These are phyloP conservation scores for Connochaetes taurinus DNA, from an alignment of 2,113 vertebrate species.

Conservation along the genomic window DNA sequence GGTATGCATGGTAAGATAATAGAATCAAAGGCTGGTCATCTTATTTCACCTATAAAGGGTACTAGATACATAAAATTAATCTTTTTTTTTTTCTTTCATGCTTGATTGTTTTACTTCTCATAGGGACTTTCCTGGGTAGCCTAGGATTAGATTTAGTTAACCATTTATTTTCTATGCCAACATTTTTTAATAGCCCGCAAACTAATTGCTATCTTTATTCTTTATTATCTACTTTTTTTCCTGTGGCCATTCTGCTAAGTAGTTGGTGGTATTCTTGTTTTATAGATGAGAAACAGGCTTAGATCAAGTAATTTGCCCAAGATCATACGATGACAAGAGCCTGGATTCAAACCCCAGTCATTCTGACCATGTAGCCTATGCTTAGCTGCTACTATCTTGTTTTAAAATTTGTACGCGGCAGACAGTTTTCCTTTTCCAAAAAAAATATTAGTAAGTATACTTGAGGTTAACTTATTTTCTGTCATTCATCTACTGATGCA, in stretches of 20 bases:
- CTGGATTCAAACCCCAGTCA: not conserved
- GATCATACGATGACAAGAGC: not conserved
- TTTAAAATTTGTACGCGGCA: not conserved
- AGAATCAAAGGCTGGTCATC: not conserved
- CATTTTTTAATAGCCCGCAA: not conserved
- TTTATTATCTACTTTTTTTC: not conserved
- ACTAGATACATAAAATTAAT: constrained; percentile 11
- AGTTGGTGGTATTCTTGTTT: not conserved
- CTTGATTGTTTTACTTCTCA: not conserved
- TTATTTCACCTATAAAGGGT: constrained; percentile 34
- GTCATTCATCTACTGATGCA: not conserved
- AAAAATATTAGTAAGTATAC: not conserved
- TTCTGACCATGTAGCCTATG: not conserved
- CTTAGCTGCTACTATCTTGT: not conserved
- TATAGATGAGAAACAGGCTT: constrained; percentile 16
- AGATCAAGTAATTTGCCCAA: constrained; percentile 13
- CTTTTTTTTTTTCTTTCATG: not conserved
- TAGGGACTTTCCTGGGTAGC: not conserved
- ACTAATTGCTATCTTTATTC: not conserved
- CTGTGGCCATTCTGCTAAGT: not conserved
- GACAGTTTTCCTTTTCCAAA: constrained; percentile 23
- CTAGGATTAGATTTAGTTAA: not conserved
- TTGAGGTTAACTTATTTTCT: not conserved
- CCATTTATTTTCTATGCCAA: not conserved
- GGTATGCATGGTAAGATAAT: not conserved